Conservation (phyloP, 2,113 vertebrate genomes). For the Lethenteron reissneri region DNA sequence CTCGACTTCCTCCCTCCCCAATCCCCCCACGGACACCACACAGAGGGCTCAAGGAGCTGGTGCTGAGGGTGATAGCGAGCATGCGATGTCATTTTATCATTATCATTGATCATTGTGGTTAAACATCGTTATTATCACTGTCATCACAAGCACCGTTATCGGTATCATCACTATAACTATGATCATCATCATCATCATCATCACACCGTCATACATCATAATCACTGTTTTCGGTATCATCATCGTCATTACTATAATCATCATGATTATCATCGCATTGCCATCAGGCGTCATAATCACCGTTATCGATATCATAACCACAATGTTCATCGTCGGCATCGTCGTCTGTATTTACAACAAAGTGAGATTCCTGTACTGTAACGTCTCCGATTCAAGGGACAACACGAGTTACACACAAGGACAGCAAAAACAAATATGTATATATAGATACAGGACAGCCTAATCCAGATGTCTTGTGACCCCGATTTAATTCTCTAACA, state of each 20-base stretch:
- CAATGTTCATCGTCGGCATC: conserved; percentile 1
- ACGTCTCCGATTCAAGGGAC: background rate
- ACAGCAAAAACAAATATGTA: too few relatives aligned
- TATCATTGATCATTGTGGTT: background rate
- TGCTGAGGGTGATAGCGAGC: too few relatives aligned
- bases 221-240: background rate
- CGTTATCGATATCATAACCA: background rate
- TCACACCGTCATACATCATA: background rate
- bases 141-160: background rate
- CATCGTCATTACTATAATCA: background rate
- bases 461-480: too few relatives aligned
- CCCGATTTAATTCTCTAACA: too few relatives aligned
- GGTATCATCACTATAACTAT: background rate
- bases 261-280: background rate
- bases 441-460: too few relatives aligned
- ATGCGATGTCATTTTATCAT: background rate
- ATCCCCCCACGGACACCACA: too few relatives aligned
- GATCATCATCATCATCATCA: background rate
- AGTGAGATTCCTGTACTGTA: background rate
- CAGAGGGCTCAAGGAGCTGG: too few relatives aligned
- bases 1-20: too few relatives aligned
- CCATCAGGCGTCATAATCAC: background rate
- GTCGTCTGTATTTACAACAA: background rate
- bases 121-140: background rate
- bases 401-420: too few relatives aligned